These are phyloP conservation scores for Lepisosteus osseus DNA, from an alignment of 2,113 vertebrate genomes.

Conservation along the genomic window DNA sequence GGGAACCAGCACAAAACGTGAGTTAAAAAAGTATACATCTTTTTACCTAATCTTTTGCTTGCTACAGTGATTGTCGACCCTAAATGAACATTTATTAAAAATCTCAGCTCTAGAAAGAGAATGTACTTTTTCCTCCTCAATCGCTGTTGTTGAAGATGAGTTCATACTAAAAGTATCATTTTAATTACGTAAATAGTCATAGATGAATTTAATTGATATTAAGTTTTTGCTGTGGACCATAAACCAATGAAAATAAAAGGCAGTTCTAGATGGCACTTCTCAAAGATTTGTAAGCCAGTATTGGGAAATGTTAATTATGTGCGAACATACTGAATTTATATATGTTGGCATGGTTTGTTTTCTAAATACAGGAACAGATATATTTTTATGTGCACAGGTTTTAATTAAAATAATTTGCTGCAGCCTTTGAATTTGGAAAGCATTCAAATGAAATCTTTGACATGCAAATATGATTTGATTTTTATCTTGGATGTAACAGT, in stretches of 20 bases:
- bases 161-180: too few species aligned
- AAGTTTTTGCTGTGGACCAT: not conserved
- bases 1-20: too few species aligned
- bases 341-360: conserved; percentile 68
- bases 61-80: too few species aligned
- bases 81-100: too few species aligned
- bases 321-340: conserved; percentile 77
- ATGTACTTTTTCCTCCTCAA: too few species aligned
- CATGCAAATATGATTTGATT: conserved; percentile 55
- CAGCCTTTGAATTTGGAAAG: conserved; percentile 64
- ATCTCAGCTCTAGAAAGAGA: too few species aligned
- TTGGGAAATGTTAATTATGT: conserved; percentile 75
- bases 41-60: too few species aligned
- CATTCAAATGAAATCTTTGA: conserved; percentile 70
- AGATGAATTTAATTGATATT: too few species aligned
- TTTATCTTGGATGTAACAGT: conserved; percentile 10
- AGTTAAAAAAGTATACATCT: too few species aligned
- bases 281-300: conserved; percentile 61
- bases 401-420: conserved; percentile 77
- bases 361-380: conserved; percentile 61
- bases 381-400: conserved; percentile 66
- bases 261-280: conserved; percentile 49
- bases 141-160: too few species aligned
- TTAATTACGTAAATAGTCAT: too few species aligned
- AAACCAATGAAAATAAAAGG: not conserved